Base-by-base conservation (phyloP, 2,797 vertebrate genomes). In the Myotis pilosus region DNA sequence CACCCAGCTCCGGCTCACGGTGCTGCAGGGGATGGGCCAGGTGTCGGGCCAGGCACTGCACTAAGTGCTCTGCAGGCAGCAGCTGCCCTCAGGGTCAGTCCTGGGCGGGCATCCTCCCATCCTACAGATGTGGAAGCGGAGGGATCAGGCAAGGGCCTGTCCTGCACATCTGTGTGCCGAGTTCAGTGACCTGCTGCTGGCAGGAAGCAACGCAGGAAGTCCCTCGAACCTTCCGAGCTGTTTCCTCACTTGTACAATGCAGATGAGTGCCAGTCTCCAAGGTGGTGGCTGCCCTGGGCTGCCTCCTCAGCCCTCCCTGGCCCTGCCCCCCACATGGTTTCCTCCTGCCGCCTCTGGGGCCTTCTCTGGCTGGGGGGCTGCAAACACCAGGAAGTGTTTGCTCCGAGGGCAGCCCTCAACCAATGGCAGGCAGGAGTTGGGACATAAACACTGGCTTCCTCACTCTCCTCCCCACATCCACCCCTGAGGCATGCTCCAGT, bases 11-110 rank as follows among this genome's bases (percentile, higher is more conserved):
- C 23, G 2, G 10, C 25, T 33, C 84, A 23, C 3, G 3, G 16
- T 47, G 8, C 28, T 41, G 3, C 57, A 9, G 20, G 0, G 25
- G 41, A 23, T 0, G 7, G 49, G 16, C 55, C 8, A 22, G 53
- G 57, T 4, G 57, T 28, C 11, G 12, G 72, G 25, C 47, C 12
- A 30, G 36, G 83, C 38, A 11, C 5, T 0, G 13, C 0, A 0
- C 71, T 17, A 28, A 60, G 36, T 0, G 0, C 15, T 53, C 22
- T 36, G 84, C 72, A 69, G 30, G 72, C 7, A 69, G 25, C 11
- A 74, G 57, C 71, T 53, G 91, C 74, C 66, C 17, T 9, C 15
- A 16, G 36, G 47, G 49, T 62, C 17, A 19, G 51, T 13, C 0
- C 3, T 41, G n/a, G 38, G 49, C 19, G 33, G 72, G 68, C 11